Percentiles rank a stretch among this genome's conserved stretches.
These are phyloP conservation scores for Merops nubicus DNA, from an alignment of 2,113 vertebrate genomes.

Conservation along the genomic window DNA sequence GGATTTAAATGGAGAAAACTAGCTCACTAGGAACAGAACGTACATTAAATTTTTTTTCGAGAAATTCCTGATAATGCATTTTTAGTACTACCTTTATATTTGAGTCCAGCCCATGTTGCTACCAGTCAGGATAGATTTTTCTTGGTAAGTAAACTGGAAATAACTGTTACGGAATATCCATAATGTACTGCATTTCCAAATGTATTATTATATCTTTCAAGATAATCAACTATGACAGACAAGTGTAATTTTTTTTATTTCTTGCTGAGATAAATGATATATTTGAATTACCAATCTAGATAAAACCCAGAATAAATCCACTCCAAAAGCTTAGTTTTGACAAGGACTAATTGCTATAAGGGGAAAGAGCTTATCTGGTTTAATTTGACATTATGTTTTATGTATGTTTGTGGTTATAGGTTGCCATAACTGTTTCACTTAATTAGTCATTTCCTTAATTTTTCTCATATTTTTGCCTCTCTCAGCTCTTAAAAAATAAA, in stretches of 20 bases:
- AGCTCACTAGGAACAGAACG: not conserved
- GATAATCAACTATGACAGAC: not conserved
- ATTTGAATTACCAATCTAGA: not conserved
- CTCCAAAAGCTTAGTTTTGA: not conserved
- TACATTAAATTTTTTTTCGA: not conserved
- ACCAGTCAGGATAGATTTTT: not conserved
- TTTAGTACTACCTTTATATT: not conserved
- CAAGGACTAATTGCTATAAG: not conserved
- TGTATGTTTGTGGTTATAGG: not conserved
- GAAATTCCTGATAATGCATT: not conserved
- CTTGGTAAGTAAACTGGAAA: not conserved
- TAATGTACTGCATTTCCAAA: not conserved
- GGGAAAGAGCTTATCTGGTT: not conserved
- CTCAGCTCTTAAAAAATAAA: not conserved
- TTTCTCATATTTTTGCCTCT: not conserved
- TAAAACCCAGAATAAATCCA: not conserved
- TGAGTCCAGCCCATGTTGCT: not conserved
- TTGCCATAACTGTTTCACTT: not conserved
- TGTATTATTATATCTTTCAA: not conserved
- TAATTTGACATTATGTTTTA: not conserved
- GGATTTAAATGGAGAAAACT: not conserved
- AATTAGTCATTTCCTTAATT: not conserved
- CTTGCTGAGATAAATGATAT: not conserved
- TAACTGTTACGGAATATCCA: not conserved
- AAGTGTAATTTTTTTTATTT: not conserved